Evolutionary conservation across 92 coral and sea anemone species (phyloP), one percentile per base, ranked within the genome.

Genomic region (Paramuricea clavata): DNA sequence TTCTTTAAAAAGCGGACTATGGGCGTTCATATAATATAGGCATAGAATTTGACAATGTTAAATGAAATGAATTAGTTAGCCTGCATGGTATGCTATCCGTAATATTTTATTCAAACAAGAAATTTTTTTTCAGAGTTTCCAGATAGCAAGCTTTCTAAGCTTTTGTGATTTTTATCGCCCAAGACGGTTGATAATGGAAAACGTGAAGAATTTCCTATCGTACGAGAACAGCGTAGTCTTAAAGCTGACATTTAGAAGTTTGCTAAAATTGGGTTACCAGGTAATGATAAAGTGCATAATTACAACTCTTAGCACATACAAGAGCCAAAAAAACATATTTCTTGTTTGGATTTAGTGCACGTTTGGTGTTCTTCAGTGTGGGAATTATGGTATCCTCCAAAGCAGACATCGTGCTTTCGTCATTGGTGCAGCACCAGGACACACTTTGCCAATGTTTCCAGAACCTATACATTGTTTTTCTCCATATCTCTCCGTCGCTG

Each of bases 231-330:
- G 71, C 43, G 32, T 78, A 49, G 50, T 78, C 0, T 64, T 78
- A 35, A 78, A 78, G 19, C 71, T 95, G 10, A 95, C 98, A 0
- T 77, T 95, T 32, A 90, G 95, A 25, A 92, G 97, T 25, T 80
- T 95, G 21, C 90, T 95, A 16, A 87, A 90, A 64, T 94, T 95
- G 97, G 98, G 98, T 31, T 95, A 95, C 78, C 98, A 95, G 97
- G 98, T 95, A 65, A 81, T 17, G 21, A 15, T 60, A 28, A 0
- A n/a, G n/a, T n/a, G n/a, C n/a, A n/a, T n/a, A n/a, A n/a, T n/a
- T n/a, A n/a, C n/a, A n/a, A n/a, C n/a, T n/a, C n/a, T n/a, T n/a
- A n/a, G n/a, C n/a, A n/a, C n/a, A n/a, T n/a, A n/a, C n/a, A n/a
- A n/a, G n/a, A n/a, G n/a, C n/a, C n/a, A n/a, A n/a, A 39, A 39